phyloP scores from a whole-genome alignment of 2,113 vertebrate species.

The Lonchura striata region DNA sequence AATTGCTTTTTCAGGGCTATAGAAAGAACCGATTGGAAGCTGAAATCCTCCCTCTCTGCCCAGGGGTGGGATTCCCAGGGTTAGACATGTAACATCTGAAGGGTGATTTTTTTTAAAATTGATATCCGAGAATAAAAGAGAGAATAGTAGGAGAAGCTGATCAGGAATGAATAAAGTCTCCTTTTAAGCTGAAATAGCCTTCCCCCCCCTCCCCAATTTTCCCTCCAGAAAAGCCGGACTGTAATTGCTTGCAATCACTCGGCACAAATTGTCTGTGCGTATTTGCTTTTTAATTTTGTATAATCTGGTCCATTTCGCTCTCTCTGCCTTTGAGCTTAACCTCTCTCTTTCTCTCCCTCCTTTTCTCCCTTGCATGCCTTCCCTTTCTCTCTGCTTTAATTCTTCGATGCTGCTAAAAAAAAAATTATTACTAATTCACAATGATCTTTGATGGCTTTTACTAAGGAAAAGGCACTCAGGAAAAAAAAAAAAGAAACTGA shows the following conservation, averaged over 20 bases:
- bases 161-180: conserved; percentile 86
- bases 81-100: conserved; percentile 78
- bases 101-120: conserved; percentile 78
- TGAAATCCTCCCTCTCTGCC: conserved; percentile 77
- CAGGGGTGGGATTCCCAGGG: conserved; percentile 77
- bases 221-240: conserved; percentile 81
- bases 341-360: conserved; percentile 62
- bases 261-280: conserved; percentile 84
- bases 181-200: conserved; percentile 81
- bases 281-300: conserved; percentile 90
- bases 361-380: conserved; percentile 25
- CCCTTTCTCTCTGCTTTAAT: conserved; percentile 65
- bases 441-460: conserved; percentile 71
- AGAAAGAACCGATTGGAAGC: conserved; percentile 76
- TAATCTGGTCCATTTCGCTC: conserved; percentile 86
- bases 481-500: conserved; percentile 43
- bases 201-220: conserved; percentile 71
- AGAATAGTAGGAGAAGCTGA: conserved; percentile 81
- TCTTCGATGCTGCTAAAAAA: conserved; percentile 61
- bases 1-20: conserved; percentile 81
- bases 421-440: conserved; percentile 68
- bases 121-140: conserved; percentile 82
- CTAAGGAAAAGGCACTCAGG: conserved; percentile 68
- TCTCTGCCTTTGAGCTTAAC: conserved; percentile 83
- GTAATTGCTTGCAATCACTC: conserved; percentile 86